Evolutionary conservation across 2,797 vertebrate genomes (phyloP), one percentile per base, ranked within the genome.

Genomic region (Sebastes nivosus): DNA sequence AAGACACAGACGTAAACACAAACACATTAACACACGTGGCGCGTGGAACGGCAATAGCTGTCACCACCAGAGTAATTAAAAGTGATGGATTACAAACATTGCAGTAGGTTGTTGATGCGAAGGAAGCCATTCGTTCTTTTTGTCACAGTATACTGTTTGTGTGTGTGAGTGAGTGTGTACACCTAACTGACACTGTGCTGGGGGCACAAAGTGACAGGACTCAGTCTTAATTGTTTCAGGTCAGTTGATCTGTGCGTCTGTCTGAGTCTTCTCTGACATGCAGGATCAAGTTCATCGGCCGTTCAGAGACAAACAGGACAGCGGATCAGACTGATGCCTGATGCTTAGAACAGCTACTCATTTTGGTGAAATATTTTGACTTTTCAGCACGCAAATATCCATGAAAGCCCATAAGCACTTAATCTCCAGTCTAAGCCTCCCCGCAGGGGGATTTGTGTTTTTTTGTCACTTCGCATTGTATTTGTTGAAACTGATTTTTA

Each of bases 61-160:
- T 54, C n/a, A 22, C 52, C n/a, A 22, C 52, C 52, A 22, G 74
- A 81, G 70, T 86, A 81, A 89, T 88, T 88, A 89, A 85, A 89
- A 67, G 68, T 36, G 68, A 88, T 85, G 77, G 76, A 88, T 87
- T 79, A 68, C 77, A 82, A 76, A 67, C 46, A 74, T 55, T 20
- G 57, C 55, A 82, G 78, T 34, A 55, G 63, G 63, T 58, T 79
- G 61, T 63, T 77, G 78, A 83, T 81, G 32, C 85, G 70, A 82
- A 65, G 74, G 82, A 76, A 59, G 68, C 59, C 42, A 66, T 14
- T 75, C 67, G 22, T 76, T 73, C 5, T 12, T 42, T 63, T 24
- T 72, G 55, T 67, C 52, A 75, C 36, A 57, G 24, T n/a, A 9
- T 8, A 54, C 55, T 66, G 50, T 32, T 9, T 71, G 30, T 36